Base-by-base conservation (phyloP, 2,888 invertebrate genomes). In the Noctua pronuba region DNA sequence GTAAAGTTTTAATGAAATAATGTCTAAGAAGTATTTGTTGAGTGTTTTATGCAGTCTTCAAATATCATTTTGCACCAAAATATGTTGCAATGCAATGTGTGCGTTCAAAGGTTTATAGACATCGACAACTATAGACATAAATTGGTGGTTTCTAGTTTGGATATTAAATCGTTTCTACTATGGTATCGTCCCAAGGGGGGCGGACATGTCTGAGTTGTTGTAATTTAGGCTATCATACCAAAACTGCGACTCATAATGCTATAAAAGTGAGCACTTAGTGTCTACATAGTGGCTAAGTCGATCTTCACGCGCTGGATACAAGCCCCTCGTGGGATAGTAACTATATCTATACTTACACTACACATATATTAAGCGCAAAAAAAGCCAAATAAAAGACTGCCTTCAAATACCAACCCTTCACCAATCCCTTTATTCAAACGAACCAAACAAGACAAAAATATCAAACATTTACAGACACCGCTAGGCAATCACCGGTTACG, bases 211-310 rank as follows among this genome's bases (percentile, higher is more conserved):
- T 38, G 2, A 5, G 13, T 24, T 66, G 49, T 66, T 79, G n/a
- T 13, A 55, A 65, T 55, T 75, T 75, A 31, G 38, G 11, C 18
- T 21, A 46, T 65, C 31, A 75, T 46, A 16, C 46, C 7, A 64
- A 81, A 35, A 64, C 13, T 18, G 11, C 24, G 21, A 38, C 13
- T 28, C 0, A 8, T 16, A 62, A 41, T 52, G 6, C 35, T 18
- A 69, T 7, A 21, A 58, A 4, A 60, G 11, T 71, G n/a, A 49
- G n/a, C 80, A 31, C 10, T 21, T 13, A 1, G 1, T 68, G 5
- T 13, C 58, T 28, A 16, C 16, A 11, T 13, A 28, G 24, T 49
- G 28, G 28, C 58, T 18, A 58, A 18, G 28, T 28, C n/a, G 5
- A 28, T 55, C n/a, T 55, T 3, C 6, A 28, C 13, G 28, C 28